A percentile compares a stretch with the other conserved stretches of the same genome.
Conservation (phyloP, 1,140 invertebrate genomes). For the Eriosoma lanigerum region DNA sequence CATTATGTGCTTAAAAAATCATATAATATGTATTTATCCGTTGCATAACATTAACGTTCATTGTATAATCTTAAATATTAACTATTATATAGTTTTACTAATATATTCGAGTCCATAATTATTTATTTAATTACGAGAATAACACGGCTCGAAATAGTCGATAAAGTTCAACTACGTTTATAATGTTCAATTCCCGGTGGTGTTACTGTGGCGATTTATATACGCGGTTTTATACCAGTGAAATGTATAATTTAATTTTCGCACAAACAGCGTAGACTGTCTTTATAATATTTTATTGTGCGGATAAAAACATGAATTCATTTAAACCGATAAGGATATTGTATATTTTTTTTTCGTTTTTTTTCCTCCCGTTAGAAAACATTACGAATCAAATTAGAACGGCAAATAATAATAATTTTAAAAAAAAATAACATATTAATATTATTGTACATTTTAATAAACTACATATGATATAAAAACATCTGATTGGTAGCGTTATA, state of each 20-base stretch:
- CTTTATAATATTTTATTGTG: not conserved
- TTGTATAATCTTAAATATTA: too few relatives aligned
- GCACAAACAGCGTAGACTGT: not conserved
- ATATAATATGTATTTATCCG: too few relatives aligned
- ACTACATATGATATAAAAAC: too few relatives aligned
- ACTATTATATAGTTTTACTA: too few relatives aligned
- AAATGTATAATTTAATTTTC: constrained; percentile 12
- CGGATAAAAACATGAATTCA: not conserved
- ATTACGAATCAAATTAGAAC: too few relatives aligned
- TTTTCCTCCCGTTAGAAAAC: too few relatives aligned
- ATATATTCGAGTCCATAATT: not conserved
- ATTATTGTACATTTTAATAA: too few relatives aligned
- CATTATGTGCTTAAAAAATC: too few relatives aligned
- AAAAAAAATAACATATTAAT: too few relatives aligned
- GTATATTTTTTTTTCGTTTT: not conserved
- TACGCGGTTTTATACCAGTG: not conserved
- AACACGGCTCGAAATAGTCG: not conserved
- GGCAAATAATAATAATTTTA: too few relatives aligned
- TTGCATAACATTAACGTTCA: too few relatives aligned
- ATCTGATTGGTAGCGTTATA: too few relatives aligned
- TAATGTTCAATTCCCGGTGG: not conserved
- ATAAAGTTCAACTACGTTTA: constrained; percentile 22
- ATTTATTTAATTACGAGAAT: constrained; percentile 13
- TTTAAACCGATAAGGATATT: constrained; percentile 3
- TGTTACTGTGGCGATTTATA: not conserved